Evolutionary conservation across 30 jellyfish, hydroid and myxozoan species (phyloP).

Genomic region (Chironex yamaguchii): DNA sequence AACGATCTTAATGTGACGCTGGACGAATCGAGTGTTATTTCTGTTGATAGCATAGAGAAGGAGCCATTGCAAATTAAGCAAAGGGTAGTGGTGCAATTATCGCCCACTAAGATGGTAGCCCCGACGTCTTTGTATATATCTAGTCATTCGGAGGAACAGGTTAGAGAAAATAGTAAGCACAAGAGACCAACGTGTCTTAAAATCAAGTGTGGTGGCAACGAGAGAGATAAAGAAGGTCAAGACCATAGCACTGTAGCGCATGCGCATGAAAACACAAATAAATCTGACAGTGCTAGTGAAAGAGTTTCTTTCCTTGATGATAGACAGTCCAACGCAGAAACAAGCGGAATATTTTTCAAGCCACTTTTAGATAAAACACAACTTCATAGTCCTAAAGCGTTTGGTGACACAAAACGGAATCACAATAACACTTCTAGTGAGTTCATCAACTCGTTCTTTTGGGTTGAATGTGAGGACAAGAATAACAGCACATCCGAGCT

Average conservation of each 20-base stretch:
- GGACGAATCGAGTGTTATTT: not conserved
- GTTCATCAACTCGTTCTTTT: not conserved
- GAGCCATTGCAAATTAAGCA: not conserved
- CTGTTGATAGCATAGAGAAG: not conserved
- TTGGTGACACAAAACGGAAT: not conserved
- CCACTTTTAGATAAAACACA: not conserved
- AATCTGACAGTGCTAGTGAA: not conserved
- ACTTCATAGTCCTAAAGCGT: not conserved
- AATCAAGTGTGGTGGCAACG: too few relatives aligned
- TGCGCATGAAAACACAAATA: not conserved
- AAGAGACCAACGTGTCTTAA: not conserved
- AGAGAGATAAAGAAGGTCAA: not conserved
- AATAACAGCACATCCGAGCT: too few relatives aligned
- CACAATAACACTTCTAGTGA: not conserved
- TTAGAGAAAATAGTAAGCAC: too few relatives aligned
- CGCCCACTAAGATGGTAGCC: not conserved
- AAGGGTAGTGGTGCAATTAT: not conserved
- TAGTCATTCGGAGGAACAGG: not conserved
- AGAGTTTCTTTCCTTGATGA: not conserved
- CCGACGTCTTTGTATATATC: not conserved
- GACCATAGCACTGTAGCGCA: not conserved
- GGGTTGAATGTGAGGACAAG: not conserved
- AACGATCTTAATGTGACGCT: too few relatives aligned
- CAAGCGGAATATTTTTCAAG: not conserved
- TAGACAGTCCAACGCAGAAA: not conserved